Base-by-base conservation (phyloP, 2,888 invertebrate genomes). In the Liodrosophila aerea region DNA sequence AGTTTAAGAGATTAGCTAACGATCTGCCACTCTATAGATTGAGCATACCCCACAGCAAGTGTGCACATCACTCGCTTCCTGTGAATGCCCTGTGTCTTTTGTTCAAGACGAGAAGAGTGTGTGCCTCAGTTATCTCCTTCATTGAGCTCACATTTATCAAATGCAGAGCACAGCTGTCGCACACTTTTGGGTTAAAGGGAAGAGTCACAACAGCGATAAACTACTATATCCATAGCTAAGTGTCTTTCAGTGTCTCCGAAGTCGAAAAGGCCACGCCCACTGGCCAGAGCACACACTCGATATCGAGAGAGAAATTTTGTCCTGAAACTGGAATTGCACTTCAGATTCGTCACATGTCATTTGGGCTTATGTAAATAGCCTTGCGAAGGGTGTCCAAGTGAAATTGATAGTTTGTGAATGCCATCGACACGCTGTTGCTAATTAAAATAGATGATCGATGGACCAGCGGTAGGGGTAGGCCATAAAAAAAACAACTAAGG, bases 371-470 rank as follows among this genome's bases (percentile, higher is more conserved):
- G 86, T 78, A 78, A 78, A 78, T 78, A 78, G 61, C 34, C 31
- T 36, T 47, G 12, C 52, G 49, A 66, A 63, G 86, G 84, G 76
- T 69, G 83, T 62, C 43, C 73, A 58, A 84, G 59, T 86, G 81
- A 81, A 86, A 86, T 81, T 86, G 81, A 81, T 81, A 81, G 86
- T 81, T 84, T 76, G 75, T 76, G 72, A 68, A 81, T 86, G 82
- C 67, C 54, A 82, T 82, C 82, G 82, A 85, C 86, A 86, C 85
- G 49, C 86, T 82, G 75, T 75, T 75, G 82, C 82, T 82, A 82
- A 82, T 82, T 82, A 82, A 82, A 86, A 82, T 65, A 65, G 83
- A 82, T 86, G 86, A 82, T 82, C 78, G 86, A 82, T 82, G 60
- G 64, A 51, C 39, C 50, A 39, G 27, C 4, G 36, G 36, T 43